phyloP scores from a whole-genome alignment of 2,888 invertebrate species.

The Ecliptopera silaceata region DNA sequence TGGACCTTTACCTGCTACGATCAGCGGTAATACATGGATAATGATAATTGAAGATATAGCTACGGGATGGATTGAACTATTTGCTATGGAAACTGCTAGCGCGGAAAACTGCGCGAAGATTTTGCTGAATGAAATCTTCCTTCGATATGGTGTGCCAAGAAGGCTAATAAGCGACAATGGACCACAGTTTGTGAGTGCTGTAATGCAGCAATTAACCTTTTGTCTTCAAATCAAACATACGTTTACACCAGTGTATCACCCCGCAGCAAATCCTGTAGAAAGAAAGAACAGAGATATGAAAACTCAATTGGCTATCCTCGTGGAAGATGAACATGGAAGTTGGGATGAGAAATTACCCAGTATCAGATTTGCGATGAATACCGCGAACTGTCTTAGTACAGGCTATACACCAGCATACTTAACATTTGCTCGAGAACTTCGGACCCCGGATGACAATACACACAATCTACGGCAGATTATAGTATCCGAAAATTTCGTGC shows the following conservation, averaged over 20 bases:
- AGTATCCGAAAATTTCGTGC: slow-evolving; percentile 21
- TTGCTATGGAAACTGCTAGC: slow-evolving; percentile 35
- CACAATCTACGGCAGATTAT: slow-evolving; percentile 16
- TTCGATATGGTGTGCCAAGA: slow-evolving; percentile 50
- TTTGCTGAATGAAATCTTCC: slow-evolving; percentile 35
- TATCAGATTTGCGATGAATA: neutral
- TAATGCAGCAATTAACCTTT: slow-evolving; percentile 48
- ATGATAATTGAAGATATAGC: slow-evolving; percentile 38
- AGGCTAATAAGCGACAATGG: slow-evolving; percentile 52
- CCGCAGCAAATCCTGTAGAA: slow-evolving; percentile 32
- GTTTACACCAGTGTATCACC: slow-evolving; percentile 46
- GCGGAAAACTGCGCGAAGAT: slow-evolving; percentile 34
- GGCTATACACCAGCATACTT: neutral
- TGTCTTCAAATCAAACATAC: slow-evolving; percentile 40
- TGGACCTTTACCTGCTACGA: slow-evolving; percentile 1
- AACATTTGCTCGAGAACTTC: neutral
- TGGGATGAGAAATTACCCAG: neutral
- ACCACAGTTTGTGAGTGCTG: slow-evolving; percentile 45
- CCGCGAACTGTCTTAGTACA: neutral
- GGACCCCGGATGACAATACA: slow-evolving; percentile 4
- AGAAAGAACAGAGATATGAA: slow-evolving; percentile 20
- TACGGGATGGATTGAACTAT: slow-evolving; percentile 40
- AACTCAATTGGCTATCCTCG: slow-evolving; percentile 11
- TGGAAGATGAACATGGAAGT: neutral
- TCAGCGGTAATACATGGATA: slow-evolving; percentile 27